A percentile compares a stretch with the other conserved stretches of the same genome.
phyloP scores from a whole-genome alignment of 30 jellyfish, hydroid and myxozoan species.

The Aurelia sp. region DNA sequence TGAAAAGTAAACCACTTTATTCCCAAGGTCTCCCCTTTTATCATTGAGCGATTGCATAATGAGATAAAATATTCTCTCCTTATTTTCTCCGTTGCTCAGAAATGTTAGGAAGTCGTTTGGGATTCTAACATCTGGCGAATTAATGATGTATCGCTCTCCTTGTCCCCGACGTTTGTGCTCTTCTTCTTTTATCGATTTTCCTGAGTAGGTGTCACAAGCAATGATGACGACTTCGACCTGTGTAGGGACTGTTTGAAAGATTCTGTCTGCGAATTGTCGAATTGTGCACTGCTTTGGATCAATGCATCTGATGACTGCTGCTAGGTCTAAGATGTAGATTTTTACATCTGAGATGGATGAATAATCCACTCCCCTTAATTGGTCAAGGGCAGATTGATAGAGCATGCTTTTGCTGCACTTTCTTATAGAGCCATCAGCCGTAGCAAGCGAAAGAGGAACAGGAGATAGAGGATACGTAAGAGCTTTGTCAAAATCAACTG shows the following conservation, averaged over 20 bases:
- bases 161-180: constrained; percentile 15
- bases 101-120: constrained; percentile 12
- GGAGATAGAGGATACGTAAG: too few species aligned
- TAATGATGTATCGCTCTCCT: constrained; percentile 31
- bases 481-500: too few species aligned
- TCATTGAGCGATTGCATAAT: background rate
- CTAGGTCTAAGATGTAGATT: background rate
- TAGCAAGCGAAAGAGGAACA: too few species aligned
- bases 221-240: background rate
- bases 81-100: constrained; percentile 21
- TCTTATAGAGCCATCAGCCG: background rate
- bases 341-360: background rate
- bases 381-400: background rate
- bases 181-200: background rate
- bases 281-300: constrained; percentile 14
- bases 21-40: background rate
- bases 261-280: constrained; percentile 18
- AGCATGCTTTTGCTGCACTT: constrained; percentile 28
- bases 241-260: background rate
- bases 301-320: background rate
- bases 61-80: constrained; percentile 28
- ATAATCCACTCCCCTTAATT: background rate
- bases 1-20: background rate
- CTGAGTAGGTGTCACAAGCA: constrained; percentile 17
- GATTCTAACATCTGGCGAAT: constrained; percentile 20